These are phyloP conservation scores for Perca flavescens DNA, from an alignment of 2,113 vertebrate species.

Conservation along the genomic window DNA sequence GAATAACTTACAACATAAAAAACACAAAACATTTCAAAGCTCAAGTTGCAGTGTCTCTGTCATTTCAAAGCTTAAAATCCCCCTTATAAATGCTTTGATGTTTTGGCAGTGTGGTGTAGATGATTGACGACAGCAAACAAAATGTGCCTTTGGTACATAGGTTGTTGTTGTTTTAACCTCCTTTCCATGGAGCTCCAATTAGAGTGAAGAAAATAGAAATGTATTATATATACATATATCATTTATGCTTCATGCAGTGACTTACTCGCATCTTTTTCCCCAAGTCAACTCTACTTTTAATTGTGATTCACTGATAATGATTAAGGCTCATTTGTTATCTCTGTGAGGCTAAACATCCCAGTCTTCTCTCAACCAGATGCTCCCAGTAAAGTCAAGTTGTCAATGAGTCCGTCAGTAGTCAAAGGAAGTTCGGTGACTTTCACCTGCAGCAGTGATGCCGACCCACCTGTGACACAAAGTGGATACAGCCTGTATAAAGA, in stretches of 20 bases:
- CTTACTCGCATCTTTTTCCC: neutral
- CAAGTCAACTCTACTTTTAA: neutral
- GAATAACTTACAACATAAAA: neutral
- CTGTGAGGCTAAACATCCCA: neutral
- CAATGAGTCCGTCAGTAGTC: conserved; percentile 31
- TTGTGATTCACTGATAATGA: neutral
- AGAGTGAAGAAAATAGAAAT: neutral
- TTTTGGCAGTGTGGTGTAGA: neutral
- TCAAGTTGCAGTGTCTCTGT: neutral
- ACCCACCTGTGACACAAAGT: conserved; percentile 46
- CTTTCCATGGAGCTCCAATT: neutral
- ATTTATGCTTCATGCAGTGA: neutral
- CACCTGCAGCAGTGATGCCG: conserved; percentile 62
- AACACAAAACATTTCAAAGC: neutral
- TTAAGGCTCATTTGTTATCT: neutral
- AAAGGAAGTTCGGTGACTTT: conserved; percentile 43
- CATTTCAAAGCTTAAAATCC: neutral
- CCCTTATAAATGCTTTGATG: too few species aligned
- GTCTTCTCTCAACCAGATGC: conserved; percentile 42
- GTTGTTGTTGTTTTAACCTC: neutral
- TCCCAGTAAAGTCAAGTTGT: conserved; percentile 50
- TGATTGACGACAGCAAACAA: neutral
- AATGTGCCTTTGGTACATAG: neutral
- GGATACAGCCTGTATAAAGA: conserved; percentile 59
- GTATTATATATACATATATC: neutral